phyloP scores from a whole-genome alignment of 2,113 vertebrate species.

The Phyllostomus discolor region DNA sequence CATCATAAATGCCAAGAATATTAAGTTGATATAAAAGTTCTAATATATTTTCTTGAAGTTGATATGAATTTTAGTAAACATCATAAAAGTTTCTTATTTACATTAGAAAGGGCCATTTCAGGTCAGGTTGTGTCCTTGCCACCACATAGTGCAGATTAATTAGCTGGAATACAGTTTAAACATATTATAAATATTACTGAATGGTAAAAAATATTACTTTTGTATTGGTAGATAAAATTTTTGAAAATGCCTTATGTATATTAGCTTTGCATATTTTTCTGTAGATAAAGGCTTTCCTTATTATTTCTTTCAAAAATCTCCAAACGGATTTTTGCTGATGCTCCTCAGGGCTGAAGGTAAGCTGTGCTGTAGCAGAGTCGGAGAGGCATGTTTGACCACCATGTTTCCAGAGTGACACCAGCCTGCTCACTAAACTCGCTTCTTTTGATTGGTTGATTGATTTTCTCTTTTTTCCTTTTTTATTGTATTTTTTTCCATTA shows the following conservation, averaged over 20 bases:
- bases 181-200: background rate
- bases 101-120: background rate
- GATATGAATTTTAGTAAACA: background rate
- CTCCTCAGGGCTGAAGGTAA: background rate
- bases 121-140: background rate
- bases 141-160: background rate
- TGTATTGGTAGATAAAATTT: background rate
- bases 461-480: too few relatives aligned
- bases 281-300: background rate
- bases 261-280: background rate
- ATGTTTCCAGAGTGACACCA: background rate
- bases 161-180: background rate
- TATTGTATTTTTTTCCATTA: too few relatives aligned
- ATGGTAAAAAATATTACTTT: background rate
- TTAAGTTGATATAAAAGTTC: conserved; percentile 55
- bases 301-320: background rate
- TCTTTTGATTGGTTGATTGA: background rate
- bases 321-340: background rate
- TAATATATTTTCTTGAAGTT: conserved; percentile 21
- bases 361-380: background rate
- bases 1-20: conserved; percentile 33
- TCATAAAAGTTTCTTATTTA: background rate
- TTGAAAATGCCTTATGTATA: background rate
- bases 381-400: background rate
- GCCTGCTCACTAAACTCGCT: background rate